Evolutionary conservation across 2,113 vertebrate species (phyloP).

Genomic region (Oceanodroma tethys): DNA sequence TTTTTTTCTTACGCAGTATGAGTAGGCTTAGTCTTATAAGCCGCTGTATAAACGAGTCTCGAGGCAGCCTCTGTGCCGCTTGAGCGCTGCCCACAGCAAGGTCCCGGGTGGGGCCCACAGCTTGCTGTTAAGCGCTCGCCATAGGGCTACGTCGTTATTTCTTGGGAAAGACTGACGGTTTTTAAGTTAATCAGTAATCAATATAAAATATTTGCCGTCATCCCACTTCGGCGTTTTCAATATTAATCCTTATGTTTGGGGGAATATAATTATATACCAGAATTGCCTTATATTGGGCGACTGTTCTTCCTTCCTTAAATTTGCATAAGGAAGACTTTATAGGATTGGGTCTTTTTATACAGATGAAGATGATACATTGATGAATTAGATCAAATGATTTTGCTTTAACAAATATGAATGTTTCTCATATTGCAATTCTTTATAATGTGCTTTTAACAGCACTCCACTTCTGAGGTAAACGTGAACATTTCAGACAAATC

Average conservation of each 20-base stretch:
- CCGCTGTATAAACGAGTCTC: accelerated
- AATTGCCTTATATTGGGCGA: not conserved
- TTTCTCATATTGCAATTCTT: not conserved
- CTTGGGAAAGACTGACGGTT: no score
- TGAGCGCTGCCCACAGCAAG: not conserved
- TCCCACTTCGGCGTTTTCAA: not conserved
- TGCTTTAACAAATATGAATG: not conserved
- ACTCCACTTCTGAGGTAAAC: not conserved
- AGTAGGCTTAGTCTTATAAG: accelerated
- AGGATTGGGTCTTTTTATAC: not conserved
- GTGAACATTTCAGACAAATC: not conserved
- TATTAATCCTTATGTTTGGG: not conserved
- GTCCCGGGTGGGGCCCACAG: not conserved
- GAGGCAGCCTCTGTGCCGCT: not conserved
- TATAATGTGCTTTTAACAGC: not conserved
- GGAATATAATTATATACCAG: not conserved
- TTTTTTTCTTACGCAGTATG: accelerated
- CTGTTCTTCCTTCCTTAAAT: not conserved
- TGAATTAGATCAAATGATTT: not conserved
- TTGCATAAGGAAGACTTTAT: not conserved
- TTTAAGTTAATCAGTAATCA: no score
- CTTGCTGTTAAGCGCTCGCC: accelerated
- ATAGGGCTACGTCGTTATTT: accelerated
- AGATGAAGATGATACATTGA: no score
- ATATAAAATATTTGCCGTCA: not conserved